Percentiles rank a stretch among this genome's conserved stretches.
These are phyloP conservation scores for Eudasyphora cyanicolor DNA, from an alignment of 2,888 invertebrate genomes.

Conservation along the genomic window DNA sequence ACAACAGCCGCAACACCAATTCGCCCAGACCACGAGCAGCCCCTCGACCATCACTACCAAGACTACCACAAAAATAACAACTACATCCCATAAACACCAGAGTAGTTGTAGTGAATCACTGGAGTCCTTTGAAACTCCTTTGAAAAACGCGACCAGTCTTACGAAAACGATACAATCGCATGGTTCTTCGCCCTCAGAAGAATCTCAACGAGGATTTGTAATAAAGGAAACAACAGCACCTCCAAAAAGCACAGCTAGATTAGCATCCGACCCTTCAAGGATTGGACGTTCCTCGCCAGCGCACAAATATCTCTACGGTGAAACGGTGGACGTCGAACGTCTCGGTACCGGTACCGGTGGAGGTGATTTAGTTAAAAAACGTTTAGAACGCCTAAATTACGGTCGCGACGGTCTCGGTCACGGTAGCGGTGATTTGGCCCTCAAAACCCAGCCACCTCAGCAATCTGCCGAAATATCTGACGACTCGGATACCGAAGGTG, in stretches of 20 bases:
- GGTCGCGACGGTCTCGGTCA: constrained; percentile 60
- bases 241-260: constrained; percentile 54
- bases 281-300: constrained; percentile 49
- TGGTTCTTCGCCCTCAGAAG: constrained; percentile 75
- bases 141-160: constrained; percentile 69
- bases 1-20: constrained; percentile 68
- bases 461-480: constrained; percentile 63
- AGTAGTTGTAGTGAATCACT: constrained; percentile 53
- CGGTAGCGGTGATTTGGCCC: constrained; percentile 47
- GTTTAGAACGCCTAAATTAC: constrained; percentile 63
- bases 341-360: constrained; percentile 11
- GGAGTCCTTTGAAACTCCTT: constrained; percentile 45
- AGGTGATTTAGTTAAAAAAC: constrained; percentile 46
- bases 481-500: constrained; percentile 77
- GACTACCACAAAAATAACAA: constrained; percentile 72
- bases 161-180: constrained; percentile 76
- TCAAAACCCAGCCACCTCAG: constrained; percentile 34
- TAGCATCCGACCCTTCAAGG: constrained; percentile 57
- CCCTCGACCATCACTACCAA: constrained; percentile 74
- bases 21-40: constrained; percentile 57
- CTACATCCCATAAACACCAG: constrained; percentile 65
- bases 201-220: constrained; percentile 73
- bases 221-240: constrained; percentile 72
- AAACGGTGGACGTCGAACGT: constrained; percentile 36
- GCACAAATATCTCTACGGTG: constrained; percentile 52